Evolutionary conservation across 1,140 invertebrate genomes (phyloP).

Genomic region (Drosophila hydei): DNA sequence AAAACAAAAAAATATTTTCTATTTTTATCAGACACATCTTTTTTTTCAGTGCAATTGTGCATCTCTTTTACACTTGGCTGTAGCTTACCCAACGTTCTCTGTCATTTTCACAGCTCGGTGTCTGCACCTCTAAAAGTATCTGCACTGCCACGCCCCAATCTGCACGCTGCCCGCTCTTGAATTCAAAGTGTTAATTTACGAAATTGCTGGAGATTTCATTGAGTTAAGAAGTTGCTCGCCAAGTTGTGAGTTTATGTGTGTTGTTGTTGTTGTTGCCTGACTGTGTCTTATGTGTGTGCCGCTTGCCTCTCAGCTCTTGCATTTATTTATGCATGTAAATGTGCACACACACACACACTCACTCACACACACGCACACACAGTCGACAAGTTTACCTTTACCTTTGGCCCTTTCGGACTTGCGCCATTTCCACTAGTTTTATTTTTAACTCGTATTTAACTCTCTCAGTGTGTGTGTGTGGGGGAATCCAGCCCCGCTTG

Average conservation of each 20-base stretch:
- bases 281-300: neutral
- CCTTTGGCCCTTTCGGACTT: slow-evolving; percentile 49
- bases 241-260: slow-evolving; percentile 27
- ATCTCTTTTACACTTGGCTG: neutral
- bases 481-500: neutral
- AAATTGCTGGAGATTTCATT: slow-evolving; percentile 80
- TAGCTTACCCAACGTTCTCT: slow-evolving; percentile 7
- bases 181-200: slow-evolving; percentile 78
- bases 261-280: neutral
- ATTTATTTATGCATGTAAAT: slow-evolving; percentile 80
- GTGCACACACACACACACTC: slow-evolving; percentile 40
- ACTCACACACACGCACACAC: slow-evolving; percentile 24
- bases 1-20: too few relatives aligned
- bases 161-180: neutral
- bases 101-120: slow-evolving; percentile 50
- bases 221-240: slow-evolving; percentile 72
- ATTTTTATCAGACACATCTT: too few relatives aligned
- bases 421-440: slow-evolving; percentile 61
- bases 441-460: slow-evolving; percentile 63
- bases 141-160: neutral
- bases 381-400: slow-evolving; percentile 49
- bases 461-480: slow-evolving; percentile 15
- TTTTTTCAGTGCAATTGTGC: neutral
- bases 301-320: slow-evolving; percentile 8
- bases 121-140: slow-evolving; percentile 6